A percentile compares a stretch with the other conserved stretches of the same genome.
Conservation (phyloP, 1,140 invertebrate species). For the Meloidogyne floridensis region DNA sequence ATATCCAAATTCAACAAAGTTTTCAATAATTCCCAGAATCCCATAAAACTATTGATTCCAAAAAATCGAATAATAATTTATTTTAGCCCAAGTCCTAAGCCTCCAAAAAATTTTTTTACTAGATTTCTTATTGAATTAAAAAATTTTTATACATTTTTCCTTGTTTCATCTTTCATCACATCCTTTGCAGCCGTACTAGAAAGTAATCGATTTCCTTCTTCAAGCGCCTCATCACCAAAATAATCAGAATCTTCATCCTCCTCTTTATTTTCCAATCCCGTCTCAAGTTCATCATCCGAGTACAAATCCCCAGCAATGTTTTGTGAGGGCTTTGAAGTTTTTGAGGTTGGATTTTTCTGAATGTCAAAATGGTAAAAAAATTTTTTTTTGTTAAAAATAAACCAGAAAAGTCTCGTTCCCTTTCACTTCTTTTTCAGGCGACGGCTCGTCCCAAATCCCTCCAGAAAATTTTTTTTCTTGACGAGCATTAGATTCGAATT, state of each 20-base stretch:
- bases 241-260: constrained; percentile 1
- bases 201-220: neutral
- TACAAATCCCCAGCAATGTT: neutral
- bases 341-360: neutral
- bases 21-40: no score
- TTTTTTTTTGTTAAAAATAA: neutral
- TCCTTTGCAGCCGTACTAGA: neutral
- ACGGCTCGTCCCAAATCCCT: neutral
- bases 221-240: neutral
- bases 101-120: no score
- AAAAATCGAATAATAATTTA: no score
- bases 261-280: neutral
- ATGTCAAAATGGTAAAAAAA: no score
- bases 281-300: neutral
- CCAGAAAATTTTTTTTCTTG: neutral
- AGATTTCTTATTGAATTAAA: no score
- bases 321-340: neutral
- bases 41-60: no score
- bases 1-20: no score
- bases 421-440: neutral
- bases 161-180: neutral
- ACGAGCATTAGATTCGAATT: neutral
- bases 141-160: no score
- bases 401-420: neutral
- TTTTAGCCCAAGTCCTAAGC: no score